phyloP scores from a whole-genome alignment of 1,140 invertebrate species.

The Halesus radiatus region DNA sequence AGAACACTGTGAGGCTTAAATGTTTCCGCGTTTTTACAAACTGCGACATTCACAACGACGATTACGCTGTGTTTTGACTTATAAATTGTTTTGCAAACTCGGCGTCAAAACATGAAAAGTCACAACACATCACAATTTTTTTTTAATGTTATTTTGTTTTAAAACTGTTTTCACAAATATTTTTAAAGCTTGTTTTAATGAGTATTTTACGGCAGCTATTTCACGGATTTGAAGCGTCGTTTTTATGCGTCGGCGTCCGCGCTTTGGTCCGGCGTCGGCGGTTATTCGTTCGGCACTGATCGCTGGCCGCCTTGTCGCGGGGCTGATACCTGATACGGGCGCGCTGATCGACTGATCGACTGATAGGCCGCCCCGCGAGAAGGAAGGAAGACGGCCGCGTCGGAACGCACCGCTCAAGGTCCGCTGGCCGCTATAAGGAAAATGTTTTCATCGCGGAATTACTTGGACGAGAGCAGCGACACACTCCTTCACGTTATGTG shows the following conservation, averaged over 20 bases:
- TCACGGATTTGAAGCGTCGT: neutral
- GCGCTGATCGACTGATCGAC: neutral
- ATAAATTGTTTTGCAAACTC: no score
- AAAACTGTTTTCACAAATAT: no score
- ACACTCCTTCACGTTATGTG: no score
- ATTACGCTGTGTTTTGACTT: no score
- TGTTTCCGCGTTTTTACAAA: no score
- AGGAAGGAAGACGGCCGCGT: conserved; percentile 37
- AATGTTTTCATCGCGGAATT: conserved; percentile 6
- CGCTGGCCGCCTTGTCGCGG: conserved; percentile 1
- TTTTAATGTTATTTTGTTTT: no score
- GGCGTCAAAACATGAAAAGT: no score
- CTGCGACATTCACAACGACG: no score
- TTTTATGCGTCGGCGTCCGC: conserved; percentile 2
- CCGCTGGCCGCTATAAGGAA: conserved; percentile 2
- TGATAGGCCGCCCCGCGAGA: neutral
- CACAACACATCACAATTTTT: no score
- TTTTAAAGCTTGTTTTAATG: no score
- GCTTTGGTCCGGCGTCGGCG: conserved; percentile 32
- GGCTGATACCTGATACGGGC: neutral
- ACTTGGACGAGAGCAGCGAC: no score
- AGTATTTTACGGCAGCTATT: no score
- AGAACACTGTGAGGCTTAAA: neutral
- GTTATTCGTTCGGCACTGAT: conserved; percentile 48
- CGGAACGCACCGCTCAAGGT: conserved; percentile 40